Base-by-base conservation (phyloP, 2,113 vertebrate species). In the Notechis scutatus region DNA sequence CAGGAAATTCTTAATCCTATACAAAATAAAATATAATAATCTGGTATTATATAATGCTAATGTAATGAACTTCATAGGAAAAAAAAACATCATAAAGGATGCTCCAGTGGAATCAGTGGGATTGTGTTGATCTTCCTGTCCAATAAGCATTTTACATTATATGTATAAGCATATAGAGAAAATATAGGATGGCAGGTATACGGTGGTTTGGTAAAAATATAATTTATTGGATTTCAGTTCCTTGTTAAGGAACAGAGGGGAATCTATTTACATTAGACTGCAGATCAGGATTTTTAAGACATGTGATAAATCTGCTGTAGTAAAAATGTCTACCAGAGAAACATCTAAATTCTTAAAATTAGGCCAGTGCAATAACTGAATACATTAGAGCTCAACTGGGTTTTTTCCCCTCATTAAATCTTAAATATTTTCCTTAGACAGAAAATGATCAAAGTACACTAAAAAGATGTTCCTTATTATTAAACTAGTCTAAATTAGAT, bases 261-360 rank as follows among this genome's bases (percentile, higher is more conserved):
- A 15, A 42, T 54, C 64, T 81, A 45, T 20, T 92, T 47, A 20
- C 92, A 57, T 21, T 39, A 57, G 21, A 81, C 24, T 56, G 52
- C 26, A 94, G 86, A 34, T n/a, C n/a, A 74, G 29, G 52, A 42
- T 81, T 93, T 42, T 92, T 47, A 89, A 96, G 95, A 86, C 52
- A 89, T 55, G 20, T 69, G 92, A 69, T 20, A 45, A 93, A 94
- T 64, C 85, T 96, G 55, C 29, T 7, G 2, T 45, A 1, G 1
- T 0, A 18, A 21, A 86, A 56, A 81, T 81, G 89, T 45, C 86
- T 92, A 39, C 47, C 1, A 24, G 61, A 4, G 34, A 45, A 89
- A 45, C 23, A 88, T 59, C 29, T 90, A 56, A 85, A 85, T 85
- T 85, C 54, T 57, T 56, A 85, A 85, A 92, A 85, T 92, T 34